phyloP scores from a whole-genome alignment of 2,888 invertebrate species.

The Parnassius apollo region DNA sequence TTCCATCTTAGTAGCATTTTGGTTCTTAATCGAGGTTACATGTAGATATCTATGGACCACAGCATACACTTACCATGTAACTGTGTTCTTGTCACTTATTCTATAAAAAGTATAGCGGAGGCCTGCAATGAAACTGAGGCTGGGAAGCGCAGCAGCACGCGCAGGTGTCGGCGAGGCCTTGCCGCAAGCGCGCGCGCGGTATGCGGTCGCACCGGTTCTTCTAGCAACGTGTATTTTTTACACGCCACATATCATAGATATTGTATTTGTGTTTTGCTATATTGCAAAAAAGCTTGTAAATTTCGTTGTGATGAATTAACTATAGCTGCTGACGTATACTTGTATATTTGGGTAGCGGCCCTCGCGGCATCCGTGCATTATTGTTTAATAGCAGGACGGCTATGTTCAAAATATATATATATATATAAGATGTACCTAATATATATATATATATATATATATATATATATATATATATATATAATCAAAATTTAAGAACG shows the following conservation, averaged over 20 bases:
- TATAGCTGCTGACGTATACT: slow-evolving; percentile 42
- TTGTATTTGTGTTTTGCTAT: slow-evolving; percentile 76
- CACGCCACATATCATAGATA: slow-evolving; percentile 75
- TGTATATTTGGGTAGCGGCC: background rate
- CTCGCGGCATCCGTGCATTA: background rate
- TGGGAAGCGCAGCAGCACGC: slow-evolving; percentile 34
- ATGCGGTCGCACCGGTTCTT: slow-evolving; percentile 80
- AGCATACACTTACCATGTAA: too few relatives aligned
- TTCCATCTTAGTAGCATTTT: too few relatives aligned
- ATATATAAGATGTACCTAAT: background rate
- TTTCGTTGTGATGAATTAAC: slow-evolving; percentile 45
- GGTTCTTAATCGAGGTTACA: too few relatives aligned
- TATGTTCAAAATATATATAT: too few relatives aligned
- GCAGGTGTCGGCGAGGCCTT: slow-evolving; percentile 67
- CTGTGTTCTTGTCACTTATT: too few relatives aligned
- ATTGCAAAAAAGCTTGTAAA: slow-evolving; percentile 65
- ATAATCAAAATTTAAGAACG: background rate
- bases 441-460: too few relatives aligned
- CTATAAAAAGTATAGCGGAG: slow-evolving; percentile 19
- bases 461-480: too few relatives aligned
- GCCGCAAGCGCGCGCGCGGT: slow-evolving; percentile 73
- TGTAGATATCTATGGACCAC: too few relatives aligned
- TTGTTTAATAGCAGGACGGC: too few relatives aligned
- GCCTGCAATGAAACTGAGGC: slow-evolving; percentile 34
- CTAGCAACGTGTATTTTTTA: slow-evolving; percentile 78